Evolutionary conservation across 2,113 vertebrate genomes (phyloP).

Genomic region (Nerophis ophidion): DNA sequence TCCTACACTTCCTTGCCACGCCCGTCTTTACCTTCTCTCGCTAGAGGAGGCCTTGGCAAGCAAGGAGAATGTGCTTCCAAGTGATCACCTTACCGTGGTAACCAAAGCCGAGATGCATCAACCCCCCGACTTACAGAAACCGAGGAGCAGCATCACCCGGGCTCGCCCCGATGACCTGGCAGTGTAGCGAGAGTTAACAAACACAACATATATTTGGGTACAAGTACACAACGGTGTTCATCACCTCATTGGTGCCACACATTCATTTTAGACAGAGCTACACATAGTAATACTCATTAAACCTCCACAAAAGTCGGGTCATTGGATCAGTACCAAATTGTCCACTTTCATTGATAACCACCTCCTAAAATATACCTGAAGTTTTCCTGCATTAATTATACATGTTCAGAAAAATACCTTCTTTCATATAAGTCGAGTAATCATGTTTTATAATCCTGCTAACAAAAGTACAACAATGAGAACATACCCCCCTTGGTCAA

Average conservation of each 20-base stretch:
- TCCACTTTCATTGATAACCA: background rate
- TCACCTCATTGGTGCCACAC: background rate
- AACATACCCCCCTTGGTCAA: background rate
- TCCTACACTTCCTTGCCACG: slow-evolving; percentile 46
- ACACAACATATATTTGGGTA: slow-evolving; percentile 19
- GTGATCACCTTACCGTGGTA: slow-evolving; percentile 43
- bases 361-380: no score
- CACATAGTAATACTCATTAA: background rate
- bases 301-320: background rate
- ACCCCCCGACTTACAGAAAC: slow-evolving; percentile 71
- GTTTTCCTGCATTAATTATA: no score
- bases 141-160: slow-evolving; percentile 73
- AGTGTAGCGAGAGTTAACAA: slow-evolving; percentile 67
- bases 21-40: slow-evolving; percentile 45
- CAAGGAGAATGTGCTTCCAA: slow-evolving; percentile 30
- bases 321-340: background rate
- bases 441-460: background rate
- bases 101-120: slow-evolving; percentile 79
- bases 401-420: background rate
- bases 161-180: slow-evolving; percentile 83
- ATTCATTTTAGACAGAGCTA: no score
- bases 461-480: background rate
- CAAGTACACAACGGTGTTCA: slow-evolving; percentile 7
- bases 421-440: background rate
- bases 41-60: slow-evolving; percentile 30